Percentiles rank a stretch among this genome's conserved stretches.
Conservation (phyloP, 2,113 vertebrate species). For the Macroglossus sobrinus region DNA sequence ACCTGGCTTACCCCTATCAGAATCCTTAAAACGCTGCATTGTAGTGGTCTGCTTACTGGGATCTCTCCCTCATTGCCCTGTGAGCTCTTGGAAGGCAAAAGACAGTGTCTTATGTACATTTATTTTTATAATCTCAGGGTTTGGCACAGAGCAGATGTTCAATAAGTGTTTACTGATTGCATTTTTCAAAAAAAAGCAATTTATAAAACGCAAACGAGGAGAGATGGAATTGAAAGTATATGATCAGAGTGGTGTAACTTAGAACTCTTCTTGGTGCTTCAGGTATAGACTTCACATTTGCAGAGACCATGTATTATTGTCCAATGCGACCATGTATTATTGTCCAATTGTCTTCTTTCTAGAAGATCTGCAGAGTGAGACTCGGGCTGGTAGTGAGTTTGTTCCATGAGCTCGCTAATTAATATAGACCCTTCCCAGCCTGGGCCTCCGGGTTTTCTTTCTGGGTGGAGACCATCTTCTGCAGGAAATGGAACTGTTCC, state of each 20-base stretch:
- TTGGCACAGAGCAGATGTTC: not conserved
- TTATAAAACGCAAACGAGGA: not conserved
- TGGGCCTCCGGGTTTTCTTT: conserved; percentile 76
- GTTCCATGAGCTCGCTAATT: conserved; percentile 2
- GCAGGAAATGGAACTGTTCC: conserved; percentile 79
- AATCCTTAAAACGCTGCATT: not conserved
- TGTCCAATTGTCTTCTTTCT: not conserved
- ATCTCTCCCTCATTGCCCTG: not conserved
- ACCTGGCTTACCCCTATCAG: not conserved
- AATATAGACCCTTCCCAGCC: conserved; percentile 15
- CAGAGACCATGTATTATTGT: not conserved
- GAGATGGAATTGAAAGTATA: not conserved
- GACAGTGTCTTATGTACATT: not conserved
- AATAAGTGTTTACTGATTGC: not conserved
- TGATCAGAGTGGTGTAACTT: not conserved
- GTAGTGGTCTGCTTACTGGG: not conserved
- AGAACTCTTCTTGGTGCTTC: not conserved
- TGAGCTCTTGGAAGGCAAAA: not conserved
- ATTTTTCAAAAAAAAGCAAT: not conserved
- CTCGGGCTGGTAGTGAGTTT: not conserved
- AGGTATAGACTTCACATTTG: not conserved
- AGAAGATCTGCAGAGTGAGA: not conserved
- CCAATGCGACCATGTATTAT: not conserved
- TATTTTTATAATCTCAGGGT: not conserved
- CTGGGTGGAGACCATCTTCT: conserved; percentile 79